phyloP scores from a whole-genome alignment of 2,888 invertebrate species.

The Nasonia oneida region DNA sequence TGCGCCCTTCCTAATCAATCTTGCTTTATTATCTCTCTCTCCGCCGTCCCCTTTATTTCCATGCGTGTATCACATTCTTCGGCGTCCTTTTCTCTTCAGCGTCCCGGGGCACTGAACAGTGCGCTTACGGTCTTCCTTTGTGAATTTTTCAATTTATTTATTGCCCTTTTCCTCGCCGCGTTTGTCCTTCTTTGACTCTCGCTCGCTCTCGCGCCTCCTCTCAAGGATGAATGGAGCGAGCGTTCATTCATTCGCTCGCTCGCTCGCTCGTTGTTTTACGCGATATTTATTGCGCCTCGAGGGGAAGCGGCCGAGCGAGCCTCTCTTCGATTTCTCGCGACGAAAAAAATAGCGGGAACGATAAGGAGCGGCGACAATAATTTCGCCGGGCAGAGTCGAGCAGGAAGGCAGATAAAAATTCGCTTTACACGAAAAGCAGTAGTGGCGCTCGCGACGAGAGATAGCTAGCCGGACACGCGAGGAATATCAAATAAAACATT shows the following conservation, averaged over 20 bases:
- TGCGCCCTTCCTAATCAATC: constrained; percentile 52
- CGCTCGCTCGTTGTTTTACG: constrained; percentile 42
- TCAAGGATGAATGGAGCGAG: constrained; percentile 45
- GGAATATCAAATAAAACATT: constrained; percentile 20
- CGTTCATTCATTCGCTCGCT: constrained; percentile 37
- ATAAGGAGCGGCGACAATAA: too few species aligned
- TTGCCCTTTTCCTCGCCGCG: constrained; percentile 51
- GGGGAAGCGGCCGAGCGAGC: not conserved
- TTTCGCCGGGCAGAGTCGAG: not conserved
- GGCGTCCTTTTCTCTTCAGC: constrained; percentile 47
- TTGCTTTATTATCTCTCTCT: constrained; percentile 54
- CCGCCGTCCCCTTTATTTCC: constrained; percentile 44
- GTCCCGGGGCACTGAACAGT: too few species aligned
- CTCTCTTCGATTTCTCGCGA: not conserved
- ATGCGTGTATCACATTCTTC: constrained; percentile 50
- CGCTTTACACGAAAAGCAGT: not conserved
- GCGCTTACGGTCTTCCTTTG: constrained; percentile 51
- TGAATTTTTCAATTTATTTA: constrained; percentile 61
- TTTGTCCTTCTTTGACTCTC: constrained; percentile 47
- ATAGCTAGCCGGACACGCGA: not conserved
- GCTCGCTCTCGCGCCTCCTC: constrained; percentile 21
- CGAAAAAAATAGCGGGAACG: not conserved
- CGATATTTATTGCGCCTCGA: constrained; percentile 47
- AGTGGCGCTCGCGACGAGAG: not conserved
- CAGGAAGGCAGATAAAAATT: constrained; percentile 7